Conservation (phyloP, 2,797 vertebrate species). For the Vipera ursinii region DNA sequence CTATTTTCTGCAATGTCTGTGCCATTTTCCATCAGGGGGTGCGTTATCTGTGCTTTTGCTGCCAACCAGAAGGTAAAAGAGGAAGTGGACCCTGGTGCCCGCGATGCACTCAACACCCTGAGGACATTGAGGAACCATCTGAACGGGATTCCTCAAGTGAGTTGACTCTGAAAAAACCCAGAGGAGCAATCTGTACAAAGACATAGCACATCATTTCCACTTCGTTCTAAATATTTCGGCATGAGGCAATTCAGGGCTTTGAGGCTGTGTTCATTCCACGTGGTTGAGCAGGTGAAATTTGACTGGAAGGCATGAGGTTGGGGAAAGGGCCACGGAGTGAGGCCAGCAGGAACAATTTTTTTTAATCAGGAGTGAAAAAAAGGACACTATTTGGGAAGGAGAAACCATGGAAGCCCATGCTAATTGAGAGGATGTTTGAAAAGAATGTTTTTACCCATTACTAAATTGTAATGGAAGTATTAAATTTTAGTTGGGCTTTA, state of each 20-base stretch:
- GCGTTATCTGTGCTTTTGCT: conserved; percentile 71
- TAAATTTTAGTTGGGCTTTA: background rate
- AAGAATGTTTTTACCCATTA: background rate
- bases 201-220: background rate
- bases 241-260: background rate
- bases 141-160: conserved; percentile 65
- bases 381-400: background rate
- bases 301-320: background rate
- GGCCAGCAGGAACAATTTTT: background rate
- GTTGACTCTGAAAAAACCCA: conserved; percentile 3
- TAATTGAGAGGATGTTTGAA: background rate
- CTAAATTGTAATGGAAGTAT: background rate
- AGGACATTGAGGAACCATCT: conserved; percentile 64
- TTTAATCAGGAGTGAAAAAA: background rate
- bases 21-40: conserved; percentile 56
- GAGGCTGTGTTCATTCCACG: background rate
- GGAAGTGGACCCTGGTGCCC: conserved; percentile 62
- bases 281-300: background rate
- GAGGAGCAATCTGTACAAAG: background rate
- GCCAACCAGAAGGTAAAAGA: conserved; percentile 70
- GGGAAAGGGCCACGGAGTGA: background rate
- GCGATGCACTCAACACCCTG: conserved; percentile 59
- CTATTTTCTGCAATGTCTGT: no score
- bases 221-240: background rate
- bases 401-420: no score